phyloP scores from a whole-genome alignment of 2,888 invertebrate species.

The Caradrina clavipalpis region DNA sequence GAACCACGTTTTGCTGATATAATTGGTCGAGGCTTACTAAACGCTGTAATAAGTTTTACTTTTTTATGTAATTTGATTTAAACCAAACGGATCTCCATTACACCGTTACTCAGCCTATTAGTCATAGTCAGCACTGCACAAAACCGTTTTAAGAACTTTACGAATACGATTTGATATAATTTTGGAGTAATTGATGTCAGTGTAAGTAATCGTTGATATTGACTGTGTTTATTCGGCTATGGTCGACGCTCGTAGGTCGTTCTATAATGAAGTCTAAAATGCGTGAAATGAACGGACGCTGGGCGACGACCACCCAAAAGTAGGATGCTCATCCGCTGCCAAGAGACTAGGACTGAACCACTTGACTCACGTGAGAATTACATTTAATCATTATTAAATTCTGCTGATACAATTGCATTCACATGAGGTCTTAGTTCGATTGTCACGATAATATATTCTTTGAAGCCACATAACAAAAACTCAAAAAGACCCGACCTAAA shows the following conservation, averaged over 20 bases:
- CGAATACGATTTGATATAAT: background rate
- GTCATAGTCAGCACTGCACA: background rate
- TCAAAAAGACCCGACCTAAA: background rate
- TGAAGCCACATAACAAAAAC: background rate
- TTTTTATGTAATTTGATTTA: background rate
- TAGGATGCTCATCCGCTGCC: constrained; percentile 67
- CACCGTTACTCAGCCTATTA: too few species aligned
- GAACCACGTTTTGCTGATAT: too few species aligned
- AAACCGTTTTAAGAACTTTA: background rate
- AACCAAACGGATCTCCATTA: background rate
- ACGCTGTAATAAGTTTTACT: background rate
- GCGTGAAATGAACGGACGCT: constrained; percentile 84
- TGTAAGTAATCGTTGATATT: constrained; percentile 18
- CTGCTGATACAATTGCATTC: background rate
- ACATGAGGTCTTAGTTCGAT: too few species aligned
- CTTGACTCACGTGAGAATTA: constrained; percentile 17
- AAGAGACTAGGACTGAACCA: constrained; percentile 24
- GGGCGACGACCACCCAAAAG: constrained; percentile 87
- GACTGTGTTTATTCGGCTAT: constrained; percentile 72
- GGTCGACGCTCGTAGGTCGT: constrained; percentile 25
- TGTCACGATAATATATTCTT: background rate
- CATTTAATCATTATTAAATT: too few species aligned
- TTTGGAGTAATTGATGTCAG: constrained; percentile 12
- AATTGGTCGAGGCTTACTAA: background rate
- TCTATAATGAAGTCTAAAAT: constrained; percentile 74